phyloP scores from a whole-genome alignment of 1,140 invertebrate genomes.

The Tenebrio molitor region DNA sequence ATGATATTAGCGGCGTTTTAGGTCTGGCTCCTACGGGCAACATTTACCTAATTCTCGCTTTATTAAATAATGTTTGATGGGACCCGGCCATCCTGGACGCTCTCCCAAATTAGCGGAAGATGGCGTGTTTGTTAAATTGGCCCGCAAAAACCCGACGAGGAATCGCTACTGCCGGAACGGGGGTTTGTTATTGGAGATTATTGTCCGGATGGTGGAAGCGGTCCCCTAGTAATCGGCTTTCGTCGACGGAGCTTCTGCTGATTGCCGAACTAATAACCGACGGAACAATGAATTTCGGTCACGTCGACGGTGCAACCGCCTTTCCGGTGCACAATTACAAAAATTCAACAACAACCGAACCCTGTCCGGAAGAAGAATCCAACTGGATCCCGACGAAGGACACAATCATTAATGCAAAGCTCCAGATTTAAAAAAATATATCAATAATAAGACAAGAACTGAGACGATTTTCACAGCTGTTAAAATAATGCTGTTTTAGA shows the following conservation, averaged over 20 bases:
- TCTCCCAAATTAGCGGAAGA: not conserved
- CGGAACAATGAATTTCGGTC: conserved; percentile 14
- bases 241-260: conserved; percentile 28
- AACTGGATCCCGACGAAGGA: not conserved
- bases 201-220: not conserved
- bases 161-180: not conserved
- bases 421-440: too few species aligned
- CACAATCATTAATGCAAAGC: not conserved
- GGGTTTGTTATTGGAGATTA: conserved; percentile 35
- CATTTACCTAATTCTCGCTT: conserved; percentile 44
- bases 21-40: conserved; percentile 40
- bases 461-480: too few species aligned
- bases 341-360: too few species aligned
- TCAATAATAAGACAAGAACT: too few species aligned
- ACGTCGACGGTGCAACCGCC: not conserved
- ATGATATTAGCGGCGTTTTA: conserved; percentile 44
- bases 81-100: conserved; percentile 11
- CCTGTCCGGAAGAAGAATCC: too few species aligned
- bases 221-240: conserved; percentile 36
- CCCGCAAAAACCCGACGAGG: too few species aligned
- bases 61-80: conserved; percentile 42
- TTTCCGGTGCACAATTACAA: not conserved
- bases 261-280: conserved; percentile 36
- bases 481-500: too few species aligned
- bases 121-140: too few species aligned